Conservation (phyloP, 2,797 vertebrate species). For the Amblyopsis hoosieri region DNA sequence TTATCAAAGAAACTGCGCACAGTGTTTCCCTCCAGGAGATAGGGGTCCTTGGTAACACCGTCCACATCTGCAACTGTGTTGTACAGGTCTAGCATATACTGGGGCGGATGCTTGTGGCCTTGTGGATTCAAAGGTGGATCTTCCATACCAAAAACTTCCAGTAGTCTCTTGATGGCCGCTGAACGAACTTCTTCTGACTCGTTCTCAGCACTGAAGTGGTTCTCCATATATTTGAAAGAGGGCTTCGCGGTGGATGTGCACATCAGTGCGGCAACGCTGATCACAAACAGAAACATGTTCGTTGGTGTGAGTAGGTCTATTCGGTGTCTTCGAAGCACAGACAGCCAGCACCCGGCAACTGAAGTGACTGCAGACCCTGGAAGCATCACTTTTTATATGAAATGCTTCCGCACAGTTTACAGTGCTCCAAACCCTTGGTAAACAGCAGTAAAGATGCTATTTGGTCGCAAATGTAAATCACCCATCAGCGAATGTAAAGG, state of each 20-base stretch:
- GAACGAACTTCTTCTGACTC: conserved; percentile 68
- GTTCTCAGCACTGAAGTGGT: conserved; percentile 43
- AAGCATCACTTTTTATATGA: conserved; percentile 73
- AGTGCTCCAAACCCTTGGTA: conserved; percentile 50
- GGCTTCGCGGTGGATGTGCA: conserved; percentile 53
- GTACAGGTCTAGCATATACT: conserved; percentile 93
- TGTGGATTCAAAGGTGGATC: conserved; percentile 77
- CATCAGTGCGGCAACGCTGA: conserved; percentile 50
- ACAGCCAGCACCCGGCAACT: conserved; percentile 28
- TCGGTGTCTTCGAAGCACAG: conserved; percentile 10
- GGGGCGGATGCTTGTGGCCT: conserved; percentile 82
- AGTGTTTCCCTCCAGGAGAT: conserved; percentile 86
- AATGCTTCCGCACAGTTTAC: conserved; percentile 38
- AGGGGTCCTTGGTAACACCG: conserved; percentile 87
- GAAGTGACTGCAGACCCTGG: conserved; percentile 52
- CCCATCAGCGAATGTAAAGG: conserved; percentile 85
- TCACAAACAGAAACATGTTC: conserved; percentile 64
- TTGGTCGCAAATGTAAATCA: conserved; percentile 85
- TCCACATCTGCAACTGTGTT: conserved; percentile 87
- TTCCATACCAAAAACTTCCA: conserved; percentile 91
- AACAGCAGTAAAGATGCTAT: conserved; percentile 79
- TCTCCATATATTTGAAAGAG: conserved; percentile 45
- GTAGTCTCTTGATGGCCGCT: conserved; percentile 83
- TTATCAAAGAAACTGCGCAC: conserved; percentile 92
- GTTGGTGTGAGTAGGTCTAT: neutral